These are phyloP conservation scores for Meiosimyza decipiens DNA, from an alignment of 2,888 invertebrate species.

Conservation along the genomic window DNA sequence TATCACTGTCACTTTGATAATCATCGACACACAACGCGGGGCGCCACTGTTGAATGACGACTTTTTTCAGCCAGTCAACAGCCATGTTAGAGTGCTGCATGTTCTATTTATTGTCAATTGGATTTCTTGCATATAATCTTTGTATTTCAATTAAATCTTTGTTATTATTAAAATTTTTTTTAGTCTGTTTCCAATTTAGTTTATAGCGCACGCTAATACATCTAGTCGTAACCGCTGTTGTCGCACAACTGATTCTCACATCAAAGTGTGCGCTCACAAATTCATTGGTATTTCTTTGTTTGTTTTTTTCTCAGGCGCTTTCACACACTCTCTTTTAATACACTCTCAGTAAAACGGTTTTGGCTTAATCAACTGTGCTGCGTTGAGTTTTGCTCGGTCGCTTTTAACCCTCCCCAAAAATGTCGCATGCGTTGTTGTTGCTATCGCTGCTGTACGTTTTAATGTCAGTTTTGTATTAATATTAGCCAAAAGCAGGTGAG, in stretches of 20 bases:
- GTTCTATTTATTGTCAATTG: conserved; percentile 1
- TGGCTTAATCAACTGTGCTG: conserved; percentile 26
- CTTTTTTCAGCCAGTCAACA: conserved; percentile 40
- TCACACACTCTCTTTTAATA: no score
- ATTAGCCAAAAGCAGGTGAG: conserved; percentile 19
- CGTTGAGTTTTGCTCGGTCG: not conserved
- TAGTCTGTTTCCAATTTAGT: not conserved
- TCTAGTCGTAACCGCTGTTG: conserved; percentile 71
- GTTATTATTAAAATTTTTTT: not conserved
- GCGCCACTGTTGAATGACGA: conserved; percentile 44
- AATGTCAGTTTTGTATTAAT: conserved; percentile 22
- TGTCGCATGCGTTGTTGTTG: not conserved
- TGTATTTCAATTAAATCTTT: not conserved
- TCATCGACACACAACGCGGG: conserved; percentile 41
- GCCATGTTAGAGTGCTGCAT: conserved; percentile 45
- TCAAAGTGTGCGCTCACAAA: conserved; percentile 23
- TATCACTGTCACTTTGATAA: conserved; percentile 21
- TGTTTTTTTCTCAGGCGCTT: no score
- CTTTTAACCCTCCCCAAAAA: conserved; percentile 34
- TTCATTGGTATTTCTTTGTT: conserved; percentile 16
- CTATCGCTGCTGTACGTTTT: conserved; percentile 14
- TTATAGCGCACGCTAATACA: conserved; percentile 65
- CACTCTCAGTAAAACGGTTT: not conserved
- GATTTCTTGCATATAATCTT: not conserved
- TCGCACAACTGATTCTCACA: conserved; percentile 70